Conservation (phyloP, 2,888 invertebrate genomes). For the Drosophila ochracea region DNA sequence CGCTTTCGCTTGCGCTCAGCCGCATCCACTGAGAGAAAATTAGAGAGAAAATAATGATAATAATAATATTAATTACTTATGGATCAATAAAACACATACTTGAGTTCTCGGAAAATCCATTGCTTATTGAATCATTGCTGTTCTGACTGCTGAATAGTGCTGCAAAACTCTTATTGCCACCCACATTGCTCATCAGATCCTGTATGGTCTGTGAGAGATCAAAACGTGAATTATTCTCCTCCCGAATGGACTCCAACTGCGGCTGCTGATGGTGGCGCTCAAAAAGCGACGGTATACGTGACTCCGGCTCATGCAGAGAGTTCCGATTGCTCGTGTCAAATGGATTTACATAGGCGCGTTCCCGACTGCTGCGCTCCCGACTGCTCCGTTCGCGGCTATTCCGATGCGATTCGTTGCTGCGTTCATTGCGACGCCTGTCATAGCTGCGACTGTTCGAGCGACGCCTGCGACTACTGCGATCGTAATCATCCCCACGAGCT, state of each 20-base stretch:
- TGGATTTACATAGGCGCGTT: slow-evolving; percentile 84
- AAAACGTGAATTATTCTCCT: slow-evolving; percentile 78
- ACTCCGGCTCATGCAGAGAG: slow-evolving; percentile 83
- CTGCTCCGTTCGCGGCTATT: slow-evolving; percentile 82
- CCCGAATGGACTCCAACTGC: slow-evolving; percentile 78
- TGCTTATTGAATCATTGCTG: slow-evolving; percentile 84
- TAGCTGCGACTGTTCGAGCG: slow-evolving; percentile 77
- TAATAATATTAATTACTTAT: background rate
- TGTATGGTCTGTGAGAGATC: slow-evolving; percentile 84
- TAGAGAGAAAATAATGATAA: background rate
- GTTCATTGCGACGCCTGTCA: slow-evolving; percentile 84
- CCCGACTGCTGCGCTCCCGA: slow-evolving; percentile 85
- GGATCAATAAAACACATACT: slow-evolving; percentile 52
- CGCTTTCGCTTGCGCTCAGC: slow-evolving; percentile 85
- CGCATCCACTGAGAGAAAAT: slow-evolving; percentile 71
- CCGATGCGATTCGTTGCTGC: slow-evolving; percentile 82
- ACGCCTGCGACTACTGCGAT: slow-evolving; percentile 69
- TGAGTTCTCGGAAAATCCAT: slow-evolving; percentile 81
- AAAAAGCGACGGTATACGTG: slow-evolving; percentile 69
- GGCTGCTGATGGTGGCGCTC: slow-evolving; percentile 66
- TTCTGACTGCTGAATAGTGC: slow-evolving; percentile 83
- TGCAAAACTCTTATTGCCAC: slow-evolving; percentile 83
- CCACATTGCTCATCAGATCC: slow-evolving; percentile 83
- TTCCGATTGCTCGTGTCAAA: slow-evolving; percentile 81
- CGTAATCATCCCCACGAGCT: slow-evolving; percentile 82